Evolutionary conservation across 35 echinoderm and acorn worm genomes (phyloP).

Genomic region (Nesometra sesokonis): DNA sequence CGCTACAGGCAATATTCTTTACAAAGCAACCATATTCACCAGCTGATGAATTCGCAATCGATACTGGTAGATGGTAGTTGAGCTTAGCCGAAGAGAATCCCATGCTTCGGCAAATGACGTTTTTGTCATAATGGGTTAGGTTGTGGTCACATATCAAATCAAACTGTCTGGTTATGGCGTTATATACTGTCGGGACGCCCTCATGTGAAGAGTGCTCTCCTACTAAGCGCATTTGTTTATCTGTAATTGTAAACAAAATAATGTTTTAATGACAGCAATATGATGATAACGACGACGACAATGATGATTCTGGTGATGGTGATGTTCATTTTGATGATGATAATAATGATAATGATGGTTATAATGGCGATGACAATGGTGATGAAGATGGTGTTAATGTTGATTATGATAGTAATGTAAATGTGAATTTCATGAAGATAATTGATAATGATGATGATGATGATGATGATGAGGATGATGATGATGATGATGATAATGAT

Average conservation of each 20-base stretch:
- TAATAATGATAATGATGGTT: too few relatives aligned
- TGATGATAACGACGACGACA: neutral
- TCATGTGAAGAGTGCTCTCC: neutral
- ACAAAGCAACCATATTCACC: neutral
- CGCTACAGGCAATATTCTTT: neutral
- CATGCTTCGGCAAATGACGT: neutral
- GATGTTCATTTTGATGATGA: too few relatives aligned
- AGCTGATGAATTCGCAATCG: neutral
- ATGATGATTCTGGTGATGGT: too few relatives aligned
- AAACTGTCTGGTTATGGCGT: neutral
- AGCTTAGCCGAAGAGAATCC: neutral
- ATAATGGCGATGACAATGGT: too few relatives aligned
- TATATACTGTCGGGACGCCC: neutral
- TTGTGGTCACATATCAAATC: neutral
- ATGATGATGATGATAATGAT: too few relatives aligned
- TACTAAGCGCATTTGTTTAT: neutral
- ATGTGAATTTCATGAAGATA: too few relatives aligned
- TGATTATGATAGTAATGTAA: too few relatives aligned
- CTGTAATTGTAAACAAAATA: neutral
- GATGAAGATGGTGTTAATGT: too few relatives aligned
- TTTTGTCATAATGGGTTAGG: neutral
- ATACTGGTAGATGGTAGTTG: neutral
- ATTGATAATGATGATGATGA: too few relatives aligned
- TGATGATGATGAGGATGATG: too few relatives aligned
- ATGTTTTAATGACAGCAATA: too few relatives aligned